Evolutionary conservation across 1,140 invertebrate species (phyloP), one percentile per base, ranked within the genome.

Genomic region (Macrostomum lignano): DNA sequence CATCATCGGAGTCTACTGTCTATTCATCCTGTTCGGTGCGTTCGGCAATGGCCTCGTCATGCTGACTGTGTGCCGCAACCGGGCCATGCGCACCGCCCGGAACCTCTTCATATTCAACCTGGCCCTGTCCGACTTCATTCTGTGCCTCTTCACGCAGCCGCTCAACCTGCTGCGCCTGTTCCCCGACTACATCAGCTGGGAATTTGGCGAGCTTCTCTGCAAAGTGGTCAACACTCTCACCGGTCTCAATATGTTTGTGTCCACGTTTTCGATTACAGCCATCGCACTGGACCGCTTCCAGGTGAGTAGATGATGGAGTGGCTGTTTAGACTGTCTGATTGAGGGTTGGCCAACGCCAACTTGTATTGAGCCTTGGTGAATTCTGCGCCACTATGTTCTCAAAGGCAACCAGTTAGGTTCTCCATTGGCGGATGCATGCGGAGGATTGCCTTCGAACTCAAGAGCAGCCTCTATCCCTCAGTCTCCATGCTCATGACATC

Each of bases 71-170:
- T 65, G 71, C 14, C 58, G 70, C 33, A 77, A 77, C 46, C 67
- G 73, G 17, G 64, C 66, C 10, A 78, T 81, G 74, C 54, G 74
- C 19, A 78, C 74, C 17, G 71, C 74, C 6, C 55, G 74, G 9
- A 79, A 81, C 56, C 69, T 78, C 48, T 79, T 79, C 53, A 79
- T 81, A 35, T 67, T 77, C n/a, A 81, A 79, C 55, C 53, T 78
- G 41, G 75, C 75, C 6, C 69, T 77, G 7, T 76, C 74, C 14
- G 74, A 79, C 58, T 62, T 77, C 2, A 62, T 76, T 11, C 60
- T 79, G 9, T 79, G 74, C 48, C 61, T 74, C 34, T 70, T 79
- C 11, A 77, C 73, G 0, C 77, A 76, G 57, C 75, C 76, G 7
- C 61, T 79, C 29, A 78, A 75, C 14, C 51, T 79, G 24, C 68